Evolutionary conservation across 2,797 vertebrate species (phyloP), one percentile per base, ranked within the genome.

Genomic region (Clarias platycephalus): DNA sequence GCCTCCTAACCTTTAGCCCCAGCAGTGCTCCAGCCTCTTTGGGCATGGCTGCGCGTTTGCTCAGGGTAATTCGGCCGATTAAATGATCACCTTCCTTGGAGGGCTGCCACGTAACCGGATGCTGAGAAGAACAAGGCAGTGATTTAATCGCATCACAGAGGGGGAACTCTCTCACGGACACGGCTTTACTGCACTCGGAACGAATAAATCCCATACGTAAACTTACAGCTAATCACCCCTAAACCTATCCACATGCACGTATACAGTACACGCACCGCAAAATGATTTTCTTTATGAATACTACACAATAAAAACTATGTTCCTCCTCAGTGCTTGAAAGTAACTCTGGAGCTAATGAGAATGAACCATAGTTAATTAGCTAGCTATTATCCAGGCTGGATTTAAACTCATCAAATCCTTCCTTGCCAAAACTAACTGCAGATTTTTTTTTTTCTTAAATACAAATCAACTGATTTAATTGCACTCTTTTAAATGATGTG

Each of bases 31-130:
- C 98, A 4, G 97, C 96, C 91, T 99, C 97, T 94, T 98, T 99
- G 85, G 98, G 96, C 97, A 99, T 97, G 86, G 96, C 95, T 87
- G 96, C 96, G 94, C 97, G 96, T 91, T 99, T 99, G 92, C 98
- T 99, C 90, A 99, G 96, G 90, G 98, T 97, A 93, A 99, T 99
- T 90, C 97, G 96, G 84, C 98, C 98, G 88, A 99, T 98, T 90
- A 98, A 95, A 92, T 98, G 96, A 93, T 99, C 98, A 76, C 98
- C 98, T 89, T 99, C 97, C 91, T 98, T 99, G 89, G 98, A 99
- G 44, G 98, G 98, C 70, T 99, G 98, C 98, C 98, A 99, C 91
- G 97, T 98, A 86, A 97, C 97, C 37, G 98, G 98, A 94, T 98
- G 98, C 97, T 99, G 91, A 90, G 83, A 83, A 90, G 71, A 89